Evolutionary conservation across 35 echinoderm and acorn worm genomes (phyloP).

Genomic region (Lytechinus pictus): DNA sequence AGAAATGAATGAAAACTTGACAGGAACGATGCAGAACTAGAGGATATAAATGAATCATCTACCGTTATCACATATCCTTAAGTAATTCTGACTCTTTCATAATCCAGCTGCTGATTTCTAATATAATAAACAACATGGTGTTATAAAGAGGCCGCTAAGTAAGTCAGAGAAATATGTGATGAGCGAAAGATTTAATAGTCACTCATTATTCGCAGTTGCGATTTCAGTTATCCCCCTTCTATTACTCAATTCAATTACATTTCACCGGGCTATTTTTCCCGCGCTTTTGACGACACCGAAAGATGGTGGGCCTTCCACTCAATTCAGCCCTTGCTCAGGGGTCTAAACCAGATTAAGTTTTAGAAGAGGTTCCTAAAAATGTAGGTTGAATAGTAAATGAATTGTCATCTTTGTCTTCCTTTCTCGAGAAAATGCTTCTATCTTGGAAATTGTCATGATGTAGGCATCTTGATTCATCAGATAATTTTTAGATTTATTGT

Average conservation of each 20-base stretch:
- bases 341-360: not conserved
- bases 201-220: constrained; percentile 57
- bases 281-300: constrained; percentile 21
- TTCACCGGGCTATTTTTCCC: not conserved
- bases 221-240: constrained; percentile 51
- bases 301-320: not conserved
- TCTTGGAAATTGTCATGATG: not conserved
- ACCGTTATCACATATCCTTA: not conserved
- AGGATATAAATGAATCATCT: not conserved
- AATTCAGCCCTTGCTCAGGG: not conserved
- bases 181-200: constrained; percentile 36
- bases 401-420: not conserved
- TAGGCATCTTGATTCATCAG: no score
- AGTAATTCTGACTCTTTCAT: constrained; percentile 18
- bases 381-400: not conserved
- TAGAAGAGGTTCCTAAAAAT: not conserved
- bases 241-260: constrained; percentile 48
- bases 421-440: not conserved
- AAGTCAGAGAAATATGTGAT: constrained; percentile 22
- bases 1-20: not conserved
- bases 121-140: constrained; percentile 10
- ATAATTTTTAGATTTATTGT: no score
- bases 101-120: not conserved
- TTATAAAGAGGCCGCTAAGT: constrained; percentile 20
- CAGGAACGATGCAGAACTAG: not conserved